Percentiles rank a stretch among this genome's conserved stretches.
phyloP scores from a whole-genome alignment of 2,797 vertebrate species.

The Coregonus sp. region DNA sequence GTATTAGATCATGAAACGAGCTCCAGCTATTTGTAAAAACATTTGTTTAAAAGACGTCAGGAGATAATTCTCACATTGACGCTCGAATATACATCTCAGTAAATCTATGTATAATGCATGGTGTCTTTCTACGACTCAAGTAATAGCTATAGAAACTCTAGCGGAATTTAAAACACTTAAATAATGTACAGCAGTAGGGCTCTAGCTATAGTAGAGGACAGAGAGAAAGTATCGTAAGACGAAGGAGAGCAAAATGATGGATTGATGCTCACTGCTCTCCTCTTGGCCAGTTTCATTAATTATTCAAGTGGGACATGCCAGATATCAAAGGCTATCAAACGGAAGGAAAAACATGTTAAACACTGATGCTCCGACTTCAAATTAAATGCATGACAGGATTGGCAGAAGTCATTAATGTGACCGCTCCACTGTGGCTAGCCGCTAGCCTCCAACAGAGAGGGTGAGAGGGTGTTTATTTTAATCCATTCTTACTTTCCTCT shows the following conservation, averaged over 20 bases:
- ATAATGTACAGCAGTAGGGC: constrained; percentile 23
- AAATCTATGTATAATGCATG: constrained; percentile 53
- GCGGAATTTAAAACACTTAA: constrained; percentile 53
- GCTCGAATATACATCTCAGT: no score
- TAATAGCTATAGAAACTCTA: constrained; percentile 59
- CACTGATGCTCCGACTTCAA: constrained; percentile 19
- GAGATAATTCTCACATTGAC: constrained; percentile 44
- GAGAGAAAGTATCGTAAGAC: neutral
- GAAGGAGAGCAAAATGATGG: neutral
- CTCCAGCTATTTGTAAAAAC: constrained; percentile 51
- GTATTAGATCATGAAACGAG: constrained; percentile 28
- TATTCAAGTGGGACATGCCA: constrained; percentile 43
- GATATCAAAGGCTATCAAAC: constrained; percentile 27
- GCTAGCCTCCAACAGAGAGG: no score
- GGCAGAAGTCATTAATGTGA: neutral
- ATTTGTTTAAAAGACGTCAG: constrained; percentile 54
- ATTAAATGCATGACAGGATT: constrained; percentile 9
- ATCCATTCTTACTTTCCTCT: constrained; percentile 7
- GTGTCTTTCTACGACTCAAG: constrained; percentile 59
- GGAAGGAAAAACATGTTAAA: constrained; percentile 7
- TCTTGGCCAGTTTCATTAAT: constrained; percentile 44
- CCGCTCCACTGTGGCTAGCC: no score
- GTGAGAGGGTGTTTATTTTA: no score
- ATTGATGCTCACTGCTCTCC: constrained; percentile 41
- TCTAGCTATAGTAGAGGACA: neutral